Conservation (phyloP, 1,140 invertebrate species). For the Aricia agestis region DNA sequence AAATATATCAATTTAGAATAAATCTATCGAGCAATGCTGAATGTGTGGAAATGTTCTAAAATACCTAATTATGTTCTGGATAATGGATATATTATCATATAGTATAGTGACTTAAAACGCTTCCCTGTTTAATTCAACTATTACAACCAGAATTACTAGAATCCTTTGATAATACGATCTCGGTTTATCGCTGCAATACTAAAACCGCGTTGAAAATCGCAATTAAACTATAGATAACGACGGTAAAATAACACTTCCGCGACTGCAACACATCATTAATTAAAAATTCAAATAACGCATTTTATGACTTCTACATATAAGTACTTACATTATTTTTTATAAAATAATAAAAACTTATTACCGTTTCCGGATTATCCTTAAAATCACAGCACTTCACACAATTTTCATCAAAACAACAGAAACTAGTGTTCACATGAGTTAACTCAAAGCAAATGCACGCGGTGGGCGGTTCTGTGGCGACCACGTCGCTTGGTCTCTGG, state of each 20-base stretch:
- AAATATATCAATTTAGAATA: too few relatives aligned
- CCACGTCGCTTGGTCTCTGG: slow-evolving; percentile 37
- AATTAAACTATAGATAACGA: not conserved
- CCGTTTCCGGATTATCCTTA: not conserved
- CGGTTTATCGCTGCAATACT: not conserved
- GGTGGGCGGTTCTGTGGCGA: slow-evolving; percentile 44
- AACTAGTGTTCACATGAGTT: slow-evolving; percentile 39
- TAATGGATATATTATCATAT: too few relatives aligned
- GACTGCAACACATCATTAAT: not conserved
- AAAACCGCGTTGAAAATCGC: not conserved
- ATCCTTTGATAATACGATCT: not conserved
- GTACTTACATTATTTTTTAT: not conserved
- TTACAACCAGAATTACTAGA: not conserved
- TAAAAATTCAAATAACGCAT: not conserved
- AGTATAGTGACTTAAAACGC: not conserved
- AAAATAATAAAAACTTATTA: not conserved
- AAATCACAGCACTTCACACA: not conserved
- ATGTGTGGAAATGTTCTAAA: too few relatives aligned
- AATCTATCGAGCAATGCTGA: too few relatives aligned
- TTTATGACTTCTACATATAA: not conserved
- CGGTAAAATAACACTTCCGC: not conserved
- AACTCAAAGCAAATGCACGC: slow-evolving; percentile 47
- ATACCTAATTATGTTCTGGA: too few relatives aligned
- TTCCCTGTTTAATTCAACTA: not conserved
- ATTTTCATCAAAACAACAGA: not conserved